Conservation (phyloP, 2,113 vertebrate genomes). For the Hippocampus guttulatus region DNA sequence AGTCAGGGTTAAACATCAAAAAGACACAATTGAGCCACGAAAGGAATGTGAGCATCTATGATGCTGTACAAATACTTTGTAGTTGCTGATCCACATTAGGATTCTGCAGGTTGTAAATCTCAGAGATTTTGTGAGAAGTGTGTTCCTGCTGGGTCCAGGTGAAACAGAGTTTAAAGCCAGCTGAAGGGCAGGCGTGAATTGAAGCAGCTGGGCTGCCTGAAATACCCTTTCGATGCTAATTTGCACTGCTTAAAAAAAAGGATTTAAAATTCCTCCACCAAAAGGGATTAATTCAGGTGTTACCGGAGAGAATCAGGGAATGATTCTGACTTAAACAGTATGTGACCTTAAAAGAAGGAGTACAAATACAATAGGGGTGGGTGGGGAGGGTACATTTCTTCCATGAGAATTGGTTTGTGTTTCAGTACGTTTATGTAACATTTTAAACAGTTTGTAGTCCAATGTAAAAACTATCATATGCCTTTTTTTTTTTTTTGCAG, state of each 20-base stretch:
- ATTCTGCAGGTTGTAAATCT: not conserved
- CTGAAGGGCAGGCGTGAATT: slow-evolving; percentile 51
- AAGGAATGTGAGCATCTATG: not conserved
- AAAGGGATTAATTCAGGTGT: slow-evolving; percentile 64
- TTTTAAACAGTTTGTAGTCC: too few relatives aligned
- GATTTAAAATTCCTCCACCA: slow-evolving; percentile 26
- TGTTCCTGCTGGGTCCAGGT: slow-evolving; percentile 51
- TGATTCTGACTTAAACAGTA: slow-evolving; percentile 54
- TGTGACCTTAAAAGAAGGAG: slow-evolving; percentile 51
- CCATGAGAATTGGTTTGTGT: slow-evolving; percentile 30
- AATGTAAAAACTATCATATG: too few relatives aligned
- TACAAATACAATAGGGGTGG: slow-evolving; percentile 21
- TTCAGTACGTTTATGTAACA: not conserved
- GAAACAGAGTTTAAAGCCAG: slow-evolving; percentile 59
- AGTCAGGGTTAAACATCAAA: too few relatives aligned
- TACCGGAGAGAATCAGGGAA: slow-evolving; percentile 49
- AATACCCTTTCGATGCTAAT: slow-evolving; percentile 52
- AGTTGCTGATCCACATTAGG: not conserved
- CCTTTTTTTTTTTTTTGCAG: too few relatives aligned
- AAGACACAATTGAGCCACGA: slow-evolving; percentile 44
- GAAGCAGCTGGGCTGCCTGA: slow-evolving; percentile 63
- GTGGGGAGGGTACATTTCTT: slow-evolving; percentile 33
- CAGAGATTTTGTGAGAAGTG: slow-evolving; percentile 26
- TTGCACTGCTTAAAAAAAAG: slow-evolving; percentile 45
- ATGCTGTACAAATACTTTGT: too few relatives aligned